These are phyloP conservation scores for Carterocephalus palaemon DNA, from an alignment of 2,888 invertebrate genomes.

Conservation along the genomic window DNA sequence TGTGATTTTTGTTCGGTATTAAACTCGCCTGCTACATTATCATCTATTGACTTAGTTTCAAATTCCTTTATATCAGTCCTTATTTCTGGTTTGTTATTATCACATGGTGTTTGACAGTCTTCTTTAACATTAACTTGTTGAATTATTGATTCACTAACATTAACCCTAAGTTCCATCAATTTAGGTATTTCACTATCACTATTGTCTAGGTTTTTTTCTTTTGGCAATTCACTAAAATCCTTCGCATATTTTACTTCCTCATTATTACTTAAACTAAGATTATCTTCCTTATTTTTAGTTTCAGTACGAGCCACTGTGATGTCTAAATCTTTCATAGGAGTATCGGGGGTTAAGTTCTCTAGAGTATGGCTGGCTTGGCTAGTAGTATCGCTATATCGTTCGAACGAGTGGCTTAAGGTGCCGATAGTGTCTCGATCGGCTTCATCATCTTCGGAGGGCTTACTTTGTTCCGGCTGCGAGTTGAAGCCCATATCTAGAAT, in stretches of 20 bases:
- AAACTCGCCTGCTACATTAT: conserved; percentile 32
- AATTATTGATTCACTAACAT: conserved; percentile 58
- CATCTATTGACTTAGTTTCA: conserved; percentile 71
- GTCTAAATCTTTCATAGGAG: conserved; percentile 62
- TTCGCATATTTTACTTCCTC: conserved; percentile 33
- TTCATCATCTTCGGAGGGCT: conserved; percentile 55
- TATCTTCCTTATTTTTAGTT: conserved; percentile 29
- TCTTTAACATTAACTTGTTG: conserved; percentile 61
- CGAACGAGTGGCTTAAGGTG: conserved; percentile 69
- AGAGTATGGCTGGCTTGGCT: conserved; percentile 65
- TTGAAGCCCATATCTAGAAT: conserved; percentile 56
- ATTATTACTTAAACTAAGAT: conserved; percentile 39
- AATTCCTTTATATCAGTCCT: conserved; percentile 58
- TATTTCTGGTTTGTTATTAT: conserved; percentile 60
- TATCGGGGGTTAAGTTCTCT: conserved; percentile 68
- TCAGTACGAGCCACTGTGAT: conserved; percentile 40
- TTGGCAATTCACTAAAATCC: conserved; percentile 59
- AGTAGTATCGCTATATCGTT: conserved; percentile 63
- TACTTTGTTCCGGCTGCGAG: conserved; percentile 41
- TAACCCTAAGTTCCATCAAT: conserved; percentile 68
- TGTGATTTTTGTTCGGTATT: conserved; percentile 11
- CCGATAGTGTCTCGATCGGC: conserved; percentile 64
- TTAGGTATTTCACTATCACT: conserved; percentile 62
- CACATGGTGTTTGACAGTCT: conserved; percentile 71
- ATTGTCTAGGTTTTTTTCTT: conserved; percentile 51